A percentile compares a stretch with the other conserved stretches of the same genome.
Evolutionary conservation across 2,888 invertebrate genomes (phyloP).

Genomic region (Dryadula phaetusa): DNA sequence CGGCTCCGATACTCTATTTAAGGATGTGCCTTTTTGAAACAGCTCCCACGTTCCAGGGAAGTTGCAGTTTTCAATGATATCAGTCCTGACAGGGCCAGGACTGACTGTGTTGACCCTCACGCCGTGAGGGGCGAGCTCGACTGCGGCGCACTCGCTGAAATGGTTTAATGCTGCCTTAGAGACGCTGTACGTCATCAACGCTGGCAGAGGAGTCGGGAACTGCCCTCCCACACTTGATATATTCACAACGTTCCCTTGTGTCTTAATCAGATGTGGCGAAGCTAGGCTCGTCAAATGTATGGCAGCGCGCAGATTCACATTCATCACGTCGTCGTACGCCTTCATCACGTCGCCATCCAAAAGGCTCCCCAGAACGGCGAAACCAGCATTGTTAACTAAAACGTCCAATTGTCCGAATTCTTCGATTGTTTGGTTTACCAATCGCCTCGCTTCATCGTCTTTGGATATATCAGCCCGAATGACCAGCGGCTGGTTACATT

Average conservation of each 20-base stretch:
- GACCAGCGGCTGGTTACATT: conserved; percentile 40
- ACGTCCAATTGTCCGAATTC: conserved; percentile 51
- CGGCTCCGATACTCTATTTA: conserved; percentile 51
- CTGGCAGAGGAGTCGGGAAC: conserved; percentile 18
- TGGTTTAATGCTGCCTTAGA: conserved; percentile 90
- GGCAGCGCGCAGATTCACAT: conserved; percentile 54
- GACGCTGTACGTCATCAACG: conserved; percentile 81
- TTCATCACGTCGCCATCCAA: conserved; percentile 46
- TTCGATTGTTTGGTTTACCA: conserved; percentile 44
- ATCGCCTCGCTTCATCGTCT: conserved; percentile 45
- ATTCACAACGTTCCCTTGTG: conserved; percentile 59
- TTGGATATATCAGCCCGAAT: conserved; percentile 49
- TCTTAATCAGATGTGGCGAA: conserved; percentile 52
- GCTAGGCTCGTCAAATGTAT: conserved; percentile 53
- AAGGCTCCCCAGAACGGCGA: conserved; percentile 37
- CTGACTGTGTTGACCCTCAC: conserved; percentile 89
- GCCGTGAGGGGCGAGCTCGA: conserved; percentile 83
- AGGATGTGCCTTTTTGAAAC: conserved; percentile 51
- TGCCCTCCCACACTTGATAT: conserved; percentile 52
- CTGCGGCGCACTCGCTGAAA: conserved; percentile 87
- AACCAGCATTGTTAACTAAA: conserved; percentile 53
- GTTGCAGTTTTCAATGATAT: conserved; percentile 23
- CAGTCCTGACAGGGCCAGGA: conserved; percentile 87
- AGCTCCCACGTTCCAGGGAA: conserved; percentile 17
- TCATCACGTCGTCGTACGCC: conserved; percentile 55